Conservation (phyloP, 1,140 invertebrate species). For the Drosophila parvula region DNA sequence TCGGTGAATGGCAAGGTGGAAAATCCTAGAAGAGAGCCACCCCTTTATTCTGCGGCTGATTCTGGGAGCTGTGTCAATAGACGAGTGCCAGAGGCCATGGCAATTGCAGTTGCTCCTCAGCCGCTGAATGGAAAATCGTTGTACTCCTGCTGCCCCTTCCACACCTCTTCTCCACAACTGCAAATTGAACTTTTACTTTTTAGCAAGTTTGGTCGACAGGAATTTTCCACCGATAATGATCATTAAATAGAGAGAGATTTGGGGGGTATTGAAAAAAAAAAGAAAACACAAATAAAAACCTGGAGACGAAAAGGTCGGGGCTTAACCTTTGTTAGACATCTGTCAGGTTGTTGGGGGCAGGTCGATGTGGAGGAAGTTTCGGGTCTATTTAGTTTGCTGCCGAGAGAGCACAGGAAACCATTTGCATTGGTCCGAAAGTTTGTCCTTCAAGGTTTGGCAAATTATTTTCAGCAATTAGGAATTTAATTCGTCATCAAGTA, state of each 20-base stretch:
- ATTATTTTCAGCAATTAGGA: slow-evolving; percentile 25
- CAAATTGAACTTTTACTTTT: slow-evolving; percentile 73
- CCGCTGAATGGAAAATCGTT: slow-evolving; percentile 41
- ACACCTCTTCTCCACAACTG: slow-evolving; percentile 5
- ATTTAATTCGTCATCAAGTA: slow-evolving; percentile 16
- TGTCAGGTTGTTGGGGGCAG: slow-evolving; percentile 17
- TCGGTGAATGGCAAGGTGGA: background rate
- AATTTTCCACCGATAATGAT: slow-evolving; percentile 54
- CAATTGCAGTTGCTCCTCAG: slow-evolving; percentile 20
- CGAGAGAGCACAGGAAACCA: slow-evolving; percentile 13
- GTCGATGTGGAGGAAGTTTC: slow-evolving; percentile 6
- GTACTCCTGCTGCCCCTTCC: slow-evolving; percentile 3
- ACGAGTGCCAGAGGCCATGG: slow-evolving; percentile 38
- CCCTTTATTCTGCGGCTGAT: slow-evolving; percentile 14
- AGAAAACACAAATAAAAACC: background rate
- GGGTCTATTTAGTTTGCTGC: slow-evolving; percentile 9
- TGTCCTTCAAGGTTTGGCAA: slow-evolving; percentile 5
- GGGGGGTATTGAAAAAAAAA: slow-evolving; percentile 4
- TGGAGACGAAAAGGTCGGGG: slow-evolving; percentile 17
- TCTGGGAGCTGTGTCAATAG: slow-evolving; percentile 50
- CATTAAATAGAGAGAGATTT: slow-evolving; percentile 51
- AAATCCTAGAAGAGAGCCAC: background rate
- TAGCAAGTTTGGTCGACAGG: slow-evolving; percentile 34
- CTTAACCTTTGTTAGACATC: slow-evolving; percentile 34
- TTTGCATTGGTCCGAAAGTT: slow-evolving; percentile 26